phyloP scores from a whole-genome alignment of 2,888 invertebrate species.

The Meiosimyza platycephala region DNA sequence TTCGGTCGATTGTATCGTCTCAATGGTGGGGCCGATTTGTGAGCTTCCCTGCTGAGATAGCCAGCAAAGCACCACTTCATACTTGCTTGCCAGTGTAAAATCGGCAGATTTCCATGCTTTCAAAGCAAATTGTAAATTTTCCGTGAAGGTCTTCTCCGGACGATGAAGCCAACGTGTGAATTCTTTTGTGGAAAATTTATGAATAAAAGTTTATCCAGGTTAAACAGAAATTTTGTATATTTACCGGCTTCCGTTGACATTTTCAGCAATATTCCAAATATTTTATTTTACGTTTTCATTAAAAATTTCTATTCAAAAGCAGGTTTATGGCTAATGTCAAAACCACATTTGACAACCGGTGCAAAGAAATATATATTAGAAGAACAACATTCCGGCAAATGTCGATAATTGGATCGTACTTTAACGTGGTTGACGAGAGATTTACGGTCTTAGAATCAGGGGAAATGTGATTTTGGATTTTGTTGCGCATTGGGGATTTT shows the following conservation, averaged over 20 bases:
- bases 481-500: too few relatives aligned
- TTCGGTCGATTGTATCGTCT: constrained; percentile 46
- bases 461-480: too few relatives aligned
- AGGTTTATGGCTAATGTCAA: too few relatives aligned
- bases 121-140: constrained; percentile 60
- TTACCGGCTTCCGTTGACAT: constrained; percentile 49
- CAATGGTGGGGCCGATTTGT: constrained; percentile 38
- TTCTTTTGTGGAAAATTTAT: constrained; percentile 48
- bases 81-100: constrained; percentile 58
- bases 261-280: neutral
- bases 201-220: neutral
- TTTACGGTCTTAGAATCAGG: too few relatives aligned
- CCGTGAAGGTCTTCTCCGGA: constrained; percentile 52
- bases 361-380: too few relatives aligned
- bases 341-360: too few relatives aligned
- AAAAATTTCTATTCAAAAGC: neutral
- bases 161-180: constrained; percentile 60
- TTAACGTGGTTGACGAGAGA: too few relatives aligned
- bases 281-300: constrained; percentile 16
- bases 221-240: neutral
- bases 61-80: constrained; percentile 61
- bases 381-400: too few relatives aligned
- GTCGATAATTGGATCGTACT: too few relatives aligned
- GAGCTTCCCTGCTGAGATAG: constrained; percentile 45
- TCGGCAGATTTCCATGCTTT: constrained; percentile 65